Evolutionary conservation across 1,140 invertebrate species (phyloP).

Genomic region (Venustaconcha ellipsiformis): DNA sequence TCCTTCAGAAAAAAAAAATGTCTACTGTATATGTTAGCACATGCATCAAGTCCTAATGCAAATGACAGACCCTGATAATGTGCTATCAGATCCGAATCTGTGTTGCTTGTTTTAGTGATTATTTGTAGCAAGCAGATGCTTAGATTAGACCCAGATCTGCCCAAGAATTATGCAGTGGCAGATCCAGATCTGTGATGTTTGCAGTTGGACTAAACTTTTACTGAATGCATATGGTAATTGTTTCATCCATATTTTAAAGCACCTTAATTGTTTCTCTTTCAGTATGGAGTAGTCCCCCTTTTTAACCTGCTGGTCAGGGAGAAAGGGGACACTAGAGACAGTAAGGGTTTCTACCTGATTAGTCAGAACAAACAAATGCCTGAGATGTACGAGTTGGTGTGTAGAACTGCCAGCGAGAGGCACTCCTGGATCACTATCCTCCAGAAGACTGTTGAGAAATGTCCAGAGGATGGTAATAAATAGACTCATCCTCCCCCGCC

Average conservation of each 20-base stretch:
- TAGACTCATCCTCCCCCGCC: too few relatives aligned
- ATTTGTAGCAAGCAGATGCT: too few relatives aligned
- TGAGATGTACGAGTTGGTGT: slow-evolving; percentile 96
- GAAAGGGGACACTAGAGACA: slow-evolving; percentile 87
- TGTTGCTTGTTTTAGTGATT: too few relatives aligned
- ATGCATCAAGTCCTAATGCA: too few relatives aligned
- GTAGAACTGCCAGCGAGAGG: slow-evolving; percentile 88
- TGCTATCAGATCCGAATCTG: too few relatives aligned
- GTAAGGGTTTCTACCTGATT: slow-evolving; percentile 89
- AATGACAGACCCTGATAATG: too few relatives aligned
- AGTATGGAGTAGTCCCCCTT: slow-evolving; percentile 90
- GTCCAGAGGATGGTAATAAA: slow-evolving; percentile 71
- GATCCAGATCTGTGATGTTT: too few relatives aligned
- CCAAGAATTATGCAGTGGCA: too few relatives aligned
- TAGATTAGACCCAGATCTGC: too few relatives aligned
- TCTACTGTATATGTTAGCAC: too few relatives aligned
- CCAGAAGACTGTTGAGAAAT: slow-evolving; percentile 73
- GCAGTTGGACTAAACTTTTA: too few relatives aligned
- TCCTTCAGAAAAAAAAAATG: too few relatives aligned
- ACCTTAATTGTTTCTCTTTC: slow-evolving; percentile 50
- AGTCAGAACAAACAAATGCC: slow-evolving; percentile 76
- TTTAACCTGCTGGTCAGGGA: slow-evolving; percentile 92
- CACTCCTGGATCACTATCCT: slow-evolving; percentile 89
- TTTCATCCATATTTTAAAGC: neutral
- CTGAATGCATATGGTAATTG: neutral